A percentile compares a stretch with the other conserved stretches of the same genome.
phyloP scores from a whole-genome alignment of 2,888 invertebrate species.

The Tribolium freemani region DNA sequence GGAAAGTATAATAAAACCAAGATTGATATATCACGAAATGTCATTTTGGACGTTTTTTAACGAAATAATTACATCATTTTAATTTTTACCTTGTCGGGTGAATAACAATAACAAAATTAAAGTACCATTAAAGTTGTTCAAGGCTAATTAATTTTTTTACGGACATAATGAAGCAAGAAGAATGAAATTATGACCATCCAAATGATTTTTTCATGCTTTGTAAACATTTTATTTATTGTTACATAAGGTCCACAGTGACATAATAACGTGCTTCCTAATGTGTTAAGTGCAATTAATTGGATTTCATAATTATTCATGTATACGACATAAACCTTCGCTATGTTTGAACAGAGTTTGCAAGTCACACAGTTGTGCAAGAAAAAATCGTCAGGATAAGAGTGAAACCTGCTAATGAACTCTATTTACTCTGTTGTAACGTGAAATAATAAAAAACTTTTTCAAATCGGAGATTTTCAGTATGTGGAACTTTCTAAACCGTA shows the following conservation, averaged over 20 bases:
- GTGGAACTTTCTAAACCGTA: background rate
- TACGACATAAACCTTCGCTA: background rate
- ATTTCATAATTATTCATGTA: background rate
- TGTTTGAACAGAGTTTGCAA: conserved; percentile 8
- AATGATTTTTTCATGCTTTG: background rate
- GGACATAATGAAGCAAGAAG: background rate
- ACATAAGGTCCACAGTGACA: conserved; percentile 5
- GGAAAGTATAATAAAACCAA: conserved; percentile 7
- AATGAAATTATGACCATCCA: background rate
- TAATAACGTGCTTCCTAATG: conserved; percentile 15
- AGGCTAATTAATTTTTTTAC: conserved; percentile 17
- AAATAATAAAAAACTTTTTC: background rate
- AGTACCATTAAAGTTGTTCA: conserved; percentile 22
- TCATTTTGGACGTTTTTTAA: conserved; percentile 8
- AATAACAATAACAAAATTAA: conserved; percentile 26
- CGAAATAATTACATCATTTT: conserved; percentile 15
- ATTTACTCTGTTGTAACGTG: background rate
- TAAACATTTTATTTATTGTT: background rate
- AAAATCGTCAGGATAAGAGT: background rate
- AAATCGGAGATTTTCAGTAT: background rate
- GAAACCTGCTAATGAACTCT: background rate
- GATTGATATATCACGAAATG: conserved; percentile 28
- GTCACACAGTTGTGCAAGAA: conserved; percentile 11
- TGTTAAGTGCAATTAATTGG: conserved; percentile 5
- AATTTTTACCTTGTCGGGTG: conserved; percentile 21